Conservation (phyloP, 2,113 vertebrate genomes). For the Notothenia rossii region DNA sequence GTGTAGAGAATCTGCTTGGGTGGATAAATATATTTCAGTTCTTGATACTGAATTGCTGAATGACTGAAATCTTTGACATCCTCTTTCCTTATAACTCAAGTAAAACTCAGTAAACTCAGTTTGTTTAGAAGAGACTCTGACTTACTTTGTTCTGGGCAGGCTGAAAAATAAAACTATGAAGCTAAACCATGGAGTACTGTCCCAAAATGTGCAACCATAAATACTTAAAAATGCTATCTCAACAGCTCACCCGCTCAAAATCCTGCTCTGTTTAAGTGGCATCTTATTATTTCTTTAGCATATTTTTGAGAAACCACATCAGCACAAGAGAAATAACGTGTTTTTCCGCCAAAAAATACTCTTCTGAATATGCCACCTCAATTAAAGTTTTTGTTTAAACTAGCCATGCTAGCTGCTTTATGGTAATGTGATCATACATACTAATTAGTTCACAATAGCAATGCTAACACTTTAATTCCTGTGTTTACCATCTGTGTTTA, state of each 20-base stretch:
- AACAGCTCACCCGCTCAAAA: constrained; percentile 39
- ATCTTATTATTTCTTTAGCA: constrained; percentile 46
- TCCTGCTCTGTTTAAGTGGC: constrained; percentile 42
- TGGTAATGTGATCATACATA: not conserved
- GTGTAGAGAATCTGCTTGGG: constrained; percentile 28
- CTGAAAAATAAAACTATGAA: not conserved
- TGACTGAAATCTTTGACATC: constrained; percentile 28
- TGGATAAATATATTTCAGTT: constrained; percentile 12
- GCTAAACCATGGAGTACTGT: not conserved
- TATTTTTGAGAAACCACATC: constrained; percentile 15
- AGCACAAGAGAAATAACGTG: constrained; percentile 10
- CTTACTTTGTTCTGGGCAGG: constrained; percentile 4
- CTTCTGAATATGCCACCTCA: not conserved
- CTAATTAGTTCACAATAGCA: not conserved
- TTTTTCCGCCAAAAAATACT: constrained; percentile 26
- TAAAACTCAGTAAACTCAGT: constrained; percentile 9
- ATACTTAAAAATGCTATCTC: constrained; percentile 29
- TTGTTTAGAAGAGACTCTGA: constrained; percentile 9
- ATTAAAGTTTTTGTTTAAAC: not conserved
- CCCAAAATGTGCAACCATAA: constrained; percentile 15
- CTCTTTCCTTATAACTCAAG: constrained; percentile 27
- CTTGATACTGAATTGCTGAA: constrained; percentile 17
- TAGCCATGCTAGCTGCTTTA: constrained; percentile 3
- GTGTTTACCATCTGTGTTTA: not conserved
- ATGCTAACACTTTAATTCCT: not conserved